Base-by-base conservation (phyloP, 1,140 invertebrate genomes). In the Brachionus calyciflorus region DNA sequence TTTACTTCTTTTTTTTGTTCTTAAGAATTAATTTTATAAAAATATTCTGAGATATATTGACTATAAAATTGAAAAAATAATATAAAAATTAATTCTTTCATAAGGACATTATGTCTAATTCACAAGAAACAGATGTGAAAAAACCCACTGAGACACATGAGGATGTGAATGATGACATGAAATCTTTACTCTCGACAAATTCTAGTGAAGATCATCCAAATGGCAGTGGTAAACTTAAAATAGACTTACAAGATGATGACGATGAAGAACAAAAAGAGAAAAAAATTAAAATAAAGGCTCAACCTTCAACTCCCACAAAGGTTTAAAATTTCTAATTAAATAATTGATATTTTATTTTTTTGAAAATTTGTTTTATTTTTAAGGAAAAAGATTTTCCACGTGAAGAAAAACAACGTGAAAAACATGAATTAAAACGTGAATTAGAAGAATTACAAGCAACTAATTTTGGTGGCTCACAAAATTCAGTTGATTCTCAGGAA, bases 231-330 rank as follows among this genome's bases (percentile, higher is more conserved):
- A 19, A 28, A 0, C 40, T 65, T 10, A 65, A 65, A 65, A 65
- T 65, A n/a, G 60, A 65, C 37, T 10, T 44, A 41, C 37, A 65
- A 37, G 60, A 65, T 2, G 60, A 65, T 3, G 60, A 63, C 14
- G n/a, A 63, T 2, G 1, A 37, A 21, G 26, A 30, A 3, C 37
- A 19, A 17, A 41, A 17, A 37, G 24, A 65, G 37, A 44, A 44
- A n/a, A 10, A 65, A 44, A 44, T 2, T 19, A 41, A 44, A 65
- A 44, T 65, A 24, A 65, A 65, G 3, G 14, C 2, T 28, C 33
- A 65, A 10, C 55, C 60, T 10, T 12, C 41, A 5, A 65, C 60
- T 10, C 33, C 60, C n/a, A 30, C 37, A 1, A 60, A 60, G n/a
- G 55, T n/a, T n/a, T n/a, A n/a, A n/a, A n/a, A n/a, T n/a, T n/a